Conservation (phyloP, 2,888 invertebrate species). For the Scaptomyza polygonia region DNA sequence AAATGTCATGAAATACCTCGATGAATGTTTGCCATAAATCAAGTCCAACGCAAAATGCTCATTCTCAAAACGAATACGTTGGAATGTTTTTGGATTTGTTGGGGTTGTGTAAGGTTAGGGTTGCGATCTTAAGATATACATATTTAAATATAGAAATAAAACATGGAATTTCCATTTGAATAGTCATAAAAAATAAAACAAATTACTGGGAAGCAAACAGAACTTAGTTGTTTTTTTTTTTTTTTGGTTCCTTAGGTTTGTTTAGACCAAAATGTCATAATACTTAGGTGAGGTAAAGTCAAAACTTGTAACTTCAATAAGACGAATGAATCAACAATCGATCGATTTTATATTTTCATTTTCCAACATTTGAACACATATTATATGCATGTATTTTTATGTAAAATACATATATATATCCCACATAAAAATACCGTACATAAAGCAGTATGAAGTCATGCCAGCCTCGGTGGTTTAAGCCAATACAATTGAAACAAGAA, state of each 20-base stretch:
- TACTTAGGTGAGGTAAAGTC: not conserved
- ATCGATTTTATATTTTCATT: not conserved
- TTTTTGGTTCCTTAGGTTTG: not conserved
- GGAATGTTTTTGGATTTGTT: not conserved
- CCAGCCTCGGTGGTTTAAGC: conserved; percentile 34
- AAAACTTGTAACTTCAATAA: not conserved
- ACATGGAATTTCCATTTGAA: conserved; percentile 1
- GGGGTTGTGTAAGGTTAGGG: conserved; percentile 42
- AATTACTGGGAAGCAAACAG: not conserved
- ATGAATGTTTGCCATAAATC: conserved; percentile 4
- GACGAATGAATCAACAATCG: conserved; percentile 12
- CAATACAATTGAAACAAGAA: conserved; percentile 15
- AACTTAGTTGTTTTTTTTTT: not conserved
- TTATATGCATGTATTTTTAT: not conserved
- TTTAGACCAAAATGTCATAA: conserved; percentile 7
- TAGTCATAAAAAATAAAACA: too few relatives aligned
- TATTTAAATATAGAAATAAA: not conserved
- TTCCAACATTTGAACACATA: not conserved
- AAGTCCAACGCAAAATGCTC: not conserved
- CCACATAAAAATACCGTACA: conserved; percentile 4
- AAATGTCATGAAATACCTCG: not conserved
- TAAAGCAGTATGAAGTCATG: conserved; percentile 52
- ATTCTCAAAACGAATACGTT: not conserved
- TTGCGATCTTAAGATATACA: conserved; percentile 9
- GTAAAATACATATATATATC: not conserved